Percentiles rank a stretch among this genome's conserved stretches.
These are phyloP conservation scores for Tenualosa ilisha DNA, from an alignment of 2,797 vertebrate genomes.

Conservation along the genomic window DNA sequence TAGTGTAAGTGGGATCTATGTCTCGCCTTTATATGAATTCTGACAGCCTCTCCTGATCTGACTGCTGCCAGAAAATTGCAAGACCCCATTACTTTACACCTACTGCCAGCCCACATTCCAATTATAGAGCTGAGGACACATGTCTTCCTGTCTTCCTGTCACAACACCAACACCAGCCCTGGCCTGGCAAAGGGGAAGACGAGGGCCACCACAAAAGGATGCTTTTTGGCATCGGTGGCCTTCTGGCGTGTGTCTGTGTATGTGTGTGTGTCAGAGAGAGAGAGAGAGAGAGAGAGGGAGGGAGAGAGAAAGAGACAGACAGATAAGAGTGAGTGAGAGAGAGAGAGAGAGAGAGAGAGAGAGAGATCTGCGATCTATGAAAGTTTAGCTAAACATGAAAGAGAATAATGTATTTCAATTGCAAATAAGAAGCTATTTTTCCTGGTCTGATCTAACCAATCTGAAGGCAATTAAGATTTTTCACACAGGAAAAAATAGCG, in stretches of 20 bases:
- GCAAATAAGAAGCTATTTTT: background rate
- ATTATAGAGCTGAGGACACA: slow-evolving; percentile 68
- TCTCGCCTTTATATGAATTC: slow-evolving; percentile 60
- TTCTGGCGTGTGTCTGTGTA: too few relatives aligned
- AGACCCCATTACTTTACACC: slow-evolving; percentile 73
- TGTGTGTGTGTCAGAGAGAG: too few relatives aligned
- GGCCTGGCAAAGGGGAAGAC: slow-evolving; percentile 41
- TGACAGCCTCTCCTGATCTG: slow-evolving; percentile 67
- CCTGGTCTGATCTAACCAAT: background rate
- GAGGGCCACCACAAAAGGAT: slow-evolving; percentile 13
- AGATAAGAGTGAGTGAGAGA: background rate
- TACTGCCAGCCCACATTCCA: slow-evolving; percentile 70
- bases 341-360: background rate
- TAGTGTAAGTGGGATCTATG: slow-evolving; percentile 53
- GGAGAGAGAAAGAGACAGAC: background rate
- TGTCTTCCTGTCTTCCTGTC: slow-evolving; percentile 59
- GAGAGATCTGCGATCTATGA: background rate
- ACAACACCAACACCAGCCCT: slow-evolving; percentile 51
- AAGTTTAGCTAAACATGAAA: background rate
- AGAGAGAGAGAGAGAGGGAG: too few relatives aligned
- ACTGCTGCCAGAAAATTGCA: slow-evolving; percentile 69
- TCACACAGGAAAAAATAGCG: background rate
- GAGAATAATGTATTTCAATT: background rate
- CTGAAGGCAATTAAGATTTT: background rate
- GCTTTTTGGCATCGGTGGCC: background rate